Base-by-base conservation (phyloP, 2,113 vertebrate genomes). In the Ramphastos sulfuratus region DNA sequence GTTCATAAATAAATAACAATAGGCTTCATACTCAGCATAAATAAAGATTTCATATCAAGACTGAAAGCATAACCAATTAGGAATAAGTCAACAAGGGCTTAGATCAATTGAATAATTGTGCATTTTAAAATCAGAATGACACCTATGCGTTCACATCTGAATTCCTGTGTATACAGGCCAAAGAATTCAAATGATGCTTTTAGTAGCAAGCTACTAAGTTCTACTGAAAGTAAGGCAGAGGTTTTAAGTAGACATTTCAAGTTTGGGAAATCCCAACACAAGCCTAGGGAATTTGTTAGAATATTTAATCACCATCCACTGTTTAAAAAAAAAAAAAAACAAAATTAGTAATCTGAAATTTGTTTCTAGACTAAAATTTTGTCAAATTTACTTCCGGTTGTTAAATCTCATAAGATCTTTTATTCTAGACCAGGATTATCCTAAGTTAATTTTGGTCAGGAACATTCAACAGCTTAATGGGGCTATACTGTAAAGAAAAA, bases 341-440 rank as follows among this genome's bases (percentile, higher is more conserved):
- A 89, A 90, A 80, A 75, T 15, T 55, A 79, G 63, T 65, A 69
- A 92, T 92, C 70, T 95, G 80, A 94, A 94, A 93, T 95, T 86
- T 84, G 89, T 92, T 94, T 94, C 83, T 90, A 94, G 81, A 92
- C 86, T 84, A 92, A 95, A 87, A 94, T 95, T 46, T 7, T 87
- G 86, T 94, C 74, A 93, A 79, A 72, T 96, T 89, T 82, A 87
- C 46, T 90, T 88, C 81, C 92, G 93, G 78, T 80, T 95, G 94
- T 70, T 93, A 87, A 86, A 93, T 92, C 77, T 87, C 91, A 84
- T 82, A 59, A 69, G 72, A 77, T 58, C n/a, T 93, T 92, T 95
- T 89, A 70, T 95, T 66, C 77, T 90, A 88, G 83, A 86, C 44
- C 56, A 83, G 76, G 92, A 91, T 95, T 93, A 96, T 77, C 83